phyloP scores from a whole-genome alignment of 2,113 vertebrate genomes.

The Progne subis region DNA sequence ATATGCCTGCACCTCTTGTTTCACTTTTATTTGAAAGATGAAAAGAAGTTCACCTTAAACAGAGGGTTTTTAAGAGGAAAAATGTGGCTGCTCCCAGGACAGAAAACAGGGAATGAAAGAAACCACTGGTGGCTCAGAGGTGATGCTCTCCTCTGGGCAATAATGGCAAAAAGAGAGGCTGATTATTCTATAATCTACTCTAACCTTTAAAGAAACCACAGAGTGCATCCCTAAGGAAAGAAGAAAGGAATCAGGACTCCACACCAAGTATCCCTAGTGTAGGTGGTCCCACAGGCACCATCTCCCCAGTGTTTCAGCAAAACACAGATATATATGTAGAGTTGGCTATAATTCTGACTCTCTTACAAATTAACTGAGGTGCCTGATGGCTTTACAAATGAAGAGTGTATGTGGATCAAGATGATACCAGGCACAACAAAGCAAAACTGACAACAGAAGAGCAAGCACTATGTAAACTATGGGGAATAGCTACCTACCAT shows the following conservation, averaged over 20 bases:
- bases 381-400: neutral
- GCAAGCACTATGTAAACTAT: fast-evolving
- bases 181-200: neutral
- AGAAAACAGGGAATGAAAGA: neutral
- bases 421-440: neutral
- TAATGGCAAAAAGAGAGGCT: neutral
- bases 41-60: neutral
- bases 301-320: neutral
- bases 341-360: neutral
- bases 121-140: neutral
- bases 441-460: neutral
- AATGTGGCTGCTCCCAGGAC: neutral
- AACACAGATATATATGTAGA: neutral
- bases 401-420: neutral
- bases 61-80: neutral
- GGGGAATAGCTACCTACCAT: neutral
- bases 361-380: neutral
- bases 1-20: neutral
- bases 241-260: neutral
- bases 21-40: neutral
- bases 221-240: neutral
- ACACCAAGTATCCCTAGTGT: neutral
- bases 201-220: neutral
- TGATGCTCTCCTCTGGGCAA: neutral
- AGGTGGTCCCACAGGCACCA: no score